A percentile compares a stretch with the other conserved stretches of the same genome.
Conservation (phyloP, 2,888 invertebrate species). For the Dichetophora obliterata region DNA sequence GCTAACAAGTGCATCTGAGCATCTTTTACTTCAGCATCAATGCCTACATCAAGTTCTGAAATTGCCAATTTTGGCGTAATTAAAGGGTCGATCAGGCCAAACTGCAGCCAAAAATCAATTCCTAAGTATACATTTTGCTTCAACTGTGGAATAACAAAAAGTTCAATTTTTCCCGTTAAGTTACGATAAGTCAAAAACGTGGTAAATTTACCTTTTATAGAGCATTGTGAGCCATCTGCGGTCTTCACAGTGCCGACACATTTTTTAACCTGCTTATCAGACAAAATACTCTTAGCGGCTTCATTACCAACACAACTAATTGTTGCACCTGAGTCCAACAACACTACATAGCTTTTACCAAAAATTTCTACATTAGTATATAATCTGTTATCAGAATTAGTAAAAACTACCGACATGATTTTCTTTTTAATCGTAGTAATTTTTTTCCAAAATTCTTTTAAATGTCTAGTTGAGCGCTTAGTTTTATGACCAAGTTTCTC, state of each 20-base stretch:
- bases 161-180: background rate
- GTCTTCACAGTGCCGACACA: background rate
- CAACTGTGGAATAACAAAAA: constrained; percentile 20
- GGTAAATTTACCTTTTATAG: background rate
- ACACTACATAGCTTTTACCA: background rate
- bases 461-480: too few relatives aligned
- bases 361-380: background rate
- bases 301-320: background rate
- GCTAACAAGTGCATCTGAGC: background rate
- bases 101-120: constrained; percentile 36
- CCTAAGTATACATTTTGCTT: constrained; percentile 32
- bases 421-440: background rate
- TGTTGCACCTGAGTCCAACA: constrained; percentile 12
- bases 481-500: too few relatives aligned
- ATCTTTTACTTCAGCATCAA: background rate
- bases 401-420: background rate
- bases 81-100: background rate
- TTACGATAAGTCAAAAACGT: background rate
- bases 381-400: background rate
- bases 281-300: background rate
- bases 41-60: background rate
- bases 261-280: background rate
- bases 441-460: background rate
- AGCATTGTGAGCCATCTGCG: constrained; percentile 6
- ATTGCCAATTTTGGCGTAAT: background rate